A percentile compares a stretch with the other conserved stretches of the same genome.
These are phyloP conservation scores for crab-eating macaque (Macaca fascicularis) DNA, from an alignment of 2,113 vertebrate species.

Conservation along the genomic window DNA sequence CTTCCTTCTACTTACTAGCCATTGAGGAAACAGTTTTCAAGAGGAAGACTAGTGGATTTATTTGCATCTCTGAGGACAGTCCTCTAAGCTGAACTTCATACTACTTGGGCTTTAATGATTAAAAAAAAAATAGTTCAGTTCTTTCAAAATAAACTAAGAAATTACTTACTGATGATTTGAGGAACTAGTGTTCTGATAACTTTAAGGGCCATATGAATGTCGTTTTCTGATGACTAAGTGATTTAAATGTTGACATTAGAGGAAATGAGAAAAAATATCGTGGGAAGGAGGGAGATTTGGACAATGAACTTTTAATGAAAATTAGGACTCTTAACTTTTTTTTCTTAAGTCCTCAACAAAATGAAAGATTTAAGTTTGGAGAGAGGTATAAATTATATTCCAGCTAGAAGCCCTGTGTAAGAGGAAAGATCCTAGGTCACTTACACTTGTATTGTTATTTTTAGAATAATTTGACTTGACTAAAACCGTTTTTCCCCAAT, in stretches of 20 bases:
- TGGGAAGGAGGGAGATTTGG: background rate
- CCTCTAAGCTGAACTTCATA: background rate
- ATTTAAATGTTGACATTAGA: background rate
- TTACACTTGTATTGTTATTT: background rate
- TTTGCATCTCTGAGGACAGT: background rate
- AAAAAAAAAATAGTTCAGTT: background rate
- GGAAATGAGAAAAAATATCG: background rate
- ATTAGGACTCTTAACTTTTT: background rate
- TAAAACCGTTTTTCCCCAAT: background rate
- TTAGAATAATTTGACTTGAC: constrained; percentile 12
- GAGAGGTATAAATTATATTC: background rate
- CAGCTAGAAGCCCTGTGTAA: background rate
- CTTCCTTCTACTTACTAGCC: background rate
- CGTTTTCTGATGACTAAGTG: background rate
- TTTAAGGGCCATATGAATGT: background rate
- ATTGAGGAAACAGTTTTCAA: background rate
- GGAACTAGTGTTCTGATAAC: background rate
- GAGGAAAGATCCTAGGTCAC: background rate
- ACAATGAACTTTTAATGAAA: background rate
- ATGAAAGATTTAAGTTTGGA: background rate
- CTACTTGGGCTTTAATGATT: background rate
- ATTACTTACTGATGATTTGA: background rate
- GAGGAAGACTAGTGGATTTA: background rate
- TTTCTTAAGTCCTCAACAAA: background rate
- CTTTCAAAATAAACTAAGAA: constrained; percentile 7